A percentile compares a stretch with the other conserved stretches of the same genome.
These are phyloP conservation scores for Mechanitis mazaeus DNA, from an alignment of 2,888 invertebrate species.

Conservation along the genomic window DNA sequence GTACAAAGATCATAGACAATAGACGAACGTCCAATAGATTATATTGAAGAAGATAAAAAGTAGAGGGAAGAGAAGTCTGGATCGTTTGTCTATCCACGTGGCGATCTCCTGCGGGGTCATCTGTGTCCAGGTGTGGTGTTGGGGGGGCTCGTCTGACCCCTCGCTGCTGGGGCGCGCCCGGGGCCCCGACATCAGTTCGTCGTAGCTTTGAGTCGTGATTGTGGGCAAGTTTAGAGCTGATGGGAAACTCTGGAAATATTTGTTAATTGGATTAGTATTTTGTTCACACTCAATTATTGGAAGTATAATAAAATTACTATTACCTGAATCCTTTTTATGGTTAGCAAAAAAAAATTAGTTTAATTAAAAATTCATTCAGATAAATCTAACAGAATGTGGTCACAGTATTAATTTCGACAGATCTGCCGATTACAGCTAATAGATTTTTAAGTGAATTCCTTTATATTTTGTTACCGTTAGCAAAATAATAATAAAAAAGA, in stretches of 20 bases:
- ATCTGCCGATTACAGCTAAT: too few species aligned
- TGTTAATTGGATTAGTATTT: not conserved
- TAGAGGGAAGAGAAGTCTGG: slow-evolving; percentile 85
- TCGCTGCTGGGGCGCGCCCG: slow-evolving; percentile 52
- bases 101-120: slow-evolving; percentile 93
- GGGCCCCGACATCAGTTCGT: slow-evolving; percentile 69
- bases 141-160: slow-evolving; percentile 56
- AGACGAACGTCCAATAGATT: slow-evolving; percentile 87
- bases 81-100: slow-evolving; percentile 89
- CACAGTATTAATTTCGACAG: slow-evolving; percentile 2
- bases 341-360: too few species aligned
- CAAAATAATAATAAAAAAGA: too few species aligned
- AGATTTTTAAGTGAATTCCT: too few species aligned
- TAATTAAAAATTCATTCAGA: too few species aligned
- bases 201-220: slow-evolving; percentile 82
- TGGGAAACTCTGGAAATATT: slow-evolving; percentile 77
- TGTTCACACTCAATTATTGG: not conserved
- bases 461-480: too few species aligned
- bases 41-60: slow-evolving; percentile 87
- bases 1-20: slow-evolving; percentile 57
- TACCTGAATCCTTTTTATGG: too few species aligned
- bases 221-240: slow-evolving; percentile 80
- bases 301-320: too few species aligned
- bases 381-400: not conserved
- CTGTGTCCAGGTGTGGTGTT: slow-evolving; percentile 81